Percentiles rank a stretch among this genome's conserved stretches.
These are phyloP conservation scores for Marcusenius ussheri DNA, from an alignment of 2,113 vertebrate genomes.

Conservation along the genomic window DNA sequence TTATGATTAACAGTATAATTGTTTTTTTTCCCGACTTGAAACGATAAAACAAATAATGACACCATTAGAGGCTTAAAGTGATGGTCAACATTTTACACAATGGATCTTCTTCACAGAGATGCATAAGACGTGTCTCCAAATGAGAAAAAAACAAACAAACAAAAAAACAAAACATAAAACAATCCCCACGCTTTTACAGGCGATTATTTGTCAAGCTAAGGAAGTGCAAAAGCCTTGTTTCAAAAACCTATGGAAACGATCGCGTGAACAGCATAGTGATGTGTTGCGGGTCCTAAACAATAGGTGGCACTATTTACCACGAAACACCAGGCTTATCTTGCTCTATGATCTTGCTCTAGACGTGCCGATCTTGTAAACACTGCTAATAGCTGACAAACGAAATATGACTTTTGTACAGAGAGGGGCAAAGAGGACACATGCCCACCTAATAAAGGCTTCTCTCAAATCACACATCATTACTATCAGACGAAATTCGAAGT, in stretches of 20 bases:
- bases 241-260: not conserved
- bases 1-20: constrained; percentile 22
- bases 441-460: not conserved
- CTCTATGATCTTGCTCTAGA: not conserved
- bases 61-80: not conserved
- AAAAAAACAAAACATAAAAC: not conserved
- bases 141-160: not conserved
- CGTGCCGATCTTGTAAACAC: not conserved
- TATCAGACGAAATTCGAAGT: not conserved
- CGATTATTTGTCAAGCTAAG: not conserved
- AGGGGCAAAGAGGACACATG: not conserved
- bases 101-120: constrained; percentile 10
- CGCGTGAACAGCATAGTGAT: not conserved
- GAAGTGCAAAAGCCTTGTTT: not conserved
- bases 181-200: not conserved
- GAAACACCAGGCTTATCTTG: not conserved
- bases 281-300: constrained; percentile 13
- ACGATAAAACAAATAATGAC: constrained; percentile 3
- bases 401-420: not conserved
- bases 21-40: constrained; percentile 1
- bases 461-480: not conserved
- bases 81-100: not conserved
- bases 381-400: not conserved
- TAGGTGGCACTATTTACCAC: constrained; percentile 3
- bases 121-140: constrained; percentile 1